These are phyloP conservation scores for Malthinus seriepunctatus DNA, from an alignment of 2,888 invertebrate species.

Conservation along the genomic window DNA sequence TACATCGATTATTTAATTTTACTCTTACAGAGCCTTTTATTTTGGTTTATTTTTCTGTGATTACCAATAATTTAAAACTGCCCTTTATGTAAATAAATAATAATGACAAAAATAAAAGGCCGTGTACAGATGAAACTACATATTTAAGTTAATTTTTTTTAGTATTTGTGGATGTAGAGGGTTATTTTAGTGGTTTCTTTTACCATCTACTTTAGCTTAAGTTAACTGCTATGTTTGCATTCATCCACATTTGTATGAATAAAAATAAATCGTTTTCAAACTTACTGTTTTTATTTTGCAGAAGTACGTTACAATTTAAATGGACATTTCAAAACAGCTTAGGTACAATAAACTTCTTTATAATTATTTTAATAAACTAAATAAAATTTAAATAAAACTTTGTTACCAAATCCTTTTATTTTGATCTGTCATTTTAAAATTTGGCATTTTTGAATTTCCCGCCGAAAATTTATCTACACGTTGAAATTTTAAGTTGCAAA, in stretches of 20 bases:
- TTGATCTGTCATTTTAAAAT: no score
- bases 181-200: constrained; percentile 11
- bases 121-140: background rate
- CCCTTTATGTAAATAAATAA: constrained; percentile 3
- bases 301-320: constrained; percentile 11
- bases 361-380: no score
- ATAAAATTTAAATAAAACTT: no score
- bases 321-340: background rate
- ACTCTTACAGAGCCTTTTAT: constrained; percentile 5
- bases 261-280: constrained; percentile 17
- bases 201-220: constrained; percentile 23
- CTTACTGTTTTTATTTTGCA: constrained; percentile 25
- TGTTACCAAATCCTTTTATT: no score
- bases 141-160: constrained; percentile 16
- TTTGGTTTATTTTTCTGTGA: constrained; percentile 10
- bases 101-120: constrained; percentile 9
- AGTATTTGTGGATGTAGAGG: constrained; percentile 34
- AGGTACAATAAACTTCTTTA: no score
- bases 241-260: constrained; percentile 28
- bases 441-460: no score
- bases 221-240: constrained; percentile 36
- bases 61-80: constrained; percentile 11
- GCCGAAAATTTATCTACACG: no score
- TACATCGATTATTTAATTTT: constrained; percentile 12
- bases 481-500: no score